Percentiles rank a stretch among this genome's conserved stretches.
phyloP scores from a whole-genome alignment of 1,140 invertebrate species.

The Nixonia krombeini region DNA sequence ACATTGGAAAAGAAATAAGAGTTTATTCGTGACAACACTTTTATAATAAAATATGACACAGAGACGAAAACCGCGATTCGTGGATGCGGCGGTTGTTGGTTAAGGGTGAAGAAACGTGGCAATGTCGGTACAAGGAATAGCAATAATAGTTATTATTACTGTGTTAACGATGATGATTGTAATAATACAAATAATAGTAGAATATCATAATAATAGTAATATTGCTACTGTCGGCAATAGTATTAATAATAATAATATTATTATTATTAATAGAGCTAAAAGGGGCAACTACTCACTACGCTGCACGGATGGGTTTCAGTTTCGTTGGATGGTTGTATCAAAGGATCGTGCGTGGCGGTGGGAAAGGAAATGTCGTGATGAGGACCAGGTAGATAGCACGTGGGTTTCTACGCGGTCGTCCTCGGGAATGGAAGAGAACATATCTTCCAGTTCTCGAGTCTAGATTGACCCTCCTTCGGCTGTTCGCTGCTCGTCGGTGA shows the following conservation, averaged over 20 bases:
- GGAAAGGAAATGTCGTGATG: slow-evolving; percentile 43
- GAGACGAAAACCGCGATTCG: too few relatives aligned
- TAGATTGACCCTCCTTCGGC: slow-evolving; percentile 31
- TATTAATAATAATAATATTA: slow-evolving; percentile 51
- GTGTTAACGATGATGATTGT: slow-evolving; percentile 68
- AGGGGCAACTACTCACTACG: slow-evolving; percentile 48
- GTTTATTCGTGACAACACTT: too few relatives aligned
- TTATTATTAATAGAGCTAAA: slow-evolving; percentile 44
- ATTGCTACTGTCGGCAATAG: slow-evolving; percentile 56
- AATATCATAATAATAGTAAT: slow-evolving; percentile 61
- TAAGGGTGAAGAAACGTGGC: too few relatives aligned
- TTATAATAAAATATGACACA: too few relatives aligned
- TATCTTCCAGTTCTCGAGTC: slow-evolving; percentile 31
- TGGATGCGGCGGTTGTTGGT: too few relatives aligned
- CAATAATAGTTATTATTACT: slow-evolving; percentile 70
- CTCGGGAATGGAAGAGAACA: slow-evolving; percentile 53
- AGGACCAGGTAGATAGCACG: slow-evolving; percentile 33
- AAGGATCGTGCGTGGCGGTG: slow-evolving; percentile 42
- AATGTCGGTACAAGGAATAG: slow-evolving; percentile 44
- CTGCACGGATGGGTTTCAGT: slow-evolving; percentile 45
- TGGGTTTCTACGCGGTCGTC: slow-evolving; percentile 46
- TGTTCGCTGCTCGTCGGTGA: too few relatives aligned
- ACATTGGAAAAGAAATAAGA: too few relatives aligned
- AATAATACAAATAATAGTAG: slow-evolving; percentile 69
- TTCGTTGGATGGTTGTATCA: slow-evolving; percentile 48